A percentile compares a stretch with the other conserved stretches of the same genome.
Conservation (phyloP, 2,113 vertebrate genomes). For the Nycticebus coucang region DNA sequence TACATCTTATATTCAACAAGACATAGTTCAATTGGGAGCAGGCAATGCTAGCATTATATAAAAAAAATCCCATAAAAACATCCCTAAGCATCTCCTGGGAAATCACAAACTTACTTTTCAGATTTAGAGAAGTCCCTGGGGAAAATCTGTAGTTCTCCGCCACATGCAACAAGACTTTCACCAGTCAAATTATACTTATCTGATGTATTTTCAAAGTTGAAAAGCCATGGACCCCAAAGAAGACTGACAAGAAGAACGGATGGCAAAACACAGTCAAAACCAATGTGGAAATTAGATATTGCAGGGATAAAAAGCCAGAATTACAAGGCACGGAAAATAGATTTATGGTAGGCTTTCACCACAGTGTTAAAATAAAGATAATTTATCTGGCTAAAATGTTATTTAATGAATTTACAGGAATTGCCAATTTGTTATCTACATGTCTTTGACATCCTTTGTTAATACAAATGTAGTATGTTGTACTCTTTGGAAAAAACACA, state of each 20-base stretch:
- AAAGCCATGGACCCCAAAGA: conserved; percentile 39
- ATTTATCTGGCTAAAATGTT: neutral
- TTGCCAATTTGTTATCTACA: neutral
- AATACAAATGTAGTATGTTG: neutral
- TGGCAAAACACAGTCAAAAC: neutral
- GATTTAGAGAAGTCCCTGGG: conserved; percentile 30
- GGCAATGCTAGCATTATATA: neutral
- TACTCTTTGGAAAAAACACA: conserved; percentile 14
- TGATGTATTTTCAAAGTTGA: conserved; percentile 44
- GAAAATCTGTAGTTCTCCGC: conserved; percentile 41
- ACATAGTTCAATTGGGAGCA: neutral
- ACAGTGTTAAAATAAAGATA: neutral
- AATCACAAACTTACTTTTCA: conserved; percentile 52
- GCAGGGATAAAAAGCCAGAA: neutral
- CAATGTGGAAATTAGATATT: neutral
- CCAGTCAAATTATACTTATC: conserved; percentile 26
- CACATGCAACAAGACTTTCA: conserved; percentile 60
- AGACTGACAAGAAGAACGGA: conserved; percentile 20
- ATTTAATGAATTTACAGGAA: neutral
- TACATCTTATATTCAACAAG: conserved; percentile 27
- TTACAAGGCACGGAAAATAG: neutral
- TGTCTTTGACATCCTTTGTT: neutral
- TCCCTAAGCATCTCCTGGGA: conserved; percentile 29
- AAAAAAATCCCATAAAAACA: neutral
- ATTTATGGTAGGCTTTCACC: neutral